Evolutionary conservation across 2,113 vertebrate species (phyloP), one percentile per base, ranked within the genome.

Genomic region (Smithornis capensis): DNA sequence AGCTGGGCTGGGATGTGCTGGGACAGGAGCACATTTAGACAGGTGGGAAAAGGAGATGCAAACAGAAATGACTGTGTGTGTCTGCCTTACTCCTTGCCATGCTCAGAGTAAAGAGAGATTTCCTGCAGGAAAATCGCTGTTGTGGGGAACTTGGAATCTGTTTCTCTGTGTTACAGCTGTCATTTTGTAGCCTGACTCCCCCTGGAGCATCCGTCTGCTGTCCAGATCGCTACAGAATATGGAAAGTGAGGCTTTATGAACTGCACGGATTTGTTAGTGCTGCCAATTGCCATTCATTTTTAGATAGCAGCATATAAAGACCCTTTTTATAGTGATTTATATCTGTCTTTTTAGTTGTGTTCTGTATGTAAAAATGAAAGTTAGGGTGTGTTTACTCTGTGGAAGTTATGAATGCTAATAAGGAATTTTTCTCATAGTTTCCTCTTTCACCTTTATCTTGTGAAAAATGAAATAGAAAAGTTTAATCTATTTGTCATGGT

Each of bases 301-400:
- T 45, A 35, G 35, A 16, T 7, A 40, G 42, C 3, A 14, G 25
- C 45, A 65, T 53, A 53, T 28, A 23, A 44, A 53, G 38, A 31
- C 10, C 19, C 27, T 47, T 60, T 50, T 49, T 8, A 4, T 29
- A 69, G 44, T 0, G 0, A 33, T 57, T 63, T 55, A 37, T 37
- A 42, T 42, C 42, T 28, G 19, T 42, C 23, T 28, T 76, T 50
- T 67, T 55, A 11, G 12, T 69, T 19, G 40, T 0, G 3, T 71
- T 89, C 19, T 0, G 0, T 49, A 13, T 0, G 0, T 62, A 28
- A 52, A n/a, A 68, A 14, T 3, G 5, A 5, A 47, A 21, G 8
- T 25, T 19, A 0, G 2, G 7, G 44, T 64, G 12, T 49, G 10
- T 74, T 91, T 70, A 14, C 19, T 53, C 14, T 14, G 5, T 52